phyloP scores from a whole-genome alignment of 2,113 vertebrate species.

The Mirounga angustirostris region DNA sequence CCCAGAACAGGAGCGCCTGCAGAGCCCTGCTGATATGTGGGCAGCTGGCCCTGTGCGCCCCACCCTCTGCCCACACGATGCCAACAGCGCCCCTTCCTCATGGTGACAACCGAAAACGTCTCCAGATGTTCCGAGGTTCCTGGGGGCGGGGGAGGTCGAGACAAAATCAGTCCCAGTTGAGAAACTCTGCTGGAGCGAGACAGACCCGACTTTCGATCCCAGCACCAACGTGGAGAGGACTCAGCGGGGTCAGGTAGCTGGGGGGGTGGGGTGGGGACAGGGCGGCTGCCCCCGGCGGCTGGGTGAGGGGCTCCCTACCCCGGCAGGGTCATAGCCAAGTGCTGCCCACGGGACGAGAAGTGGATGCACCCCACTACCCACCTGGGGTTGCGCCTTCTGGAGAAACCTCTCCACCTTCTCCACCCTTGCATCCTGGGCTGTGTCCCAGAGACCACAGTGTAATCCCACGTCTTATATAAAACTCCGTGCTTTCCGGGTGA shows the following conservation, averaged over 20 bases:
- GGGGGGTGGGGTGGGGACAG: neutral
- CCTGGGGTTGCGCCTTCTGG: neutral
- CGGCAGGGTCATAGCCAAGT: neutral
- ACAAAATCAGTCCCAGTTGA: neutral
- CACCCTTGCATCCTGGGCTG: neutral
- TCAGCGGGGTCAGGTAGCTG: rapidly evolving
- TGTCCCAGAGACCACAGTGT: neutral
- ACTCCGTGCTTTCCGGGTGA: neutral
- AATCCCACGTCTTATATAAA: neutral
- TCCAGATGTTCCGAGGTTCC: neutral
- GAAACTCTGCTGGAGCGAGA: neutral
- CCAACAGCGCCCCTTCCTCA: neutral
- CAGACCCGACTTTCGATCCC: neutral
- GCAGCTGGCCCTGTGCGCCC: neutral
- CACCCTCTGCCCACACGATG: neutral
- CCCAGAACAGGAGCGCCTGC: neutral
- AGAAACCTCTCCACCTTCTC: neutral
- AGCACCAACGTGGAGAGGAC: neutral
- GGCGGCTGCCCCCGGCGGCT: neutral
- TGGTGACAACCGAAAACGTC: neutral
- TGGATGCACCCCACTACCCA: no score
- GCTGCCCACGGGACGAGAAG: neutral
- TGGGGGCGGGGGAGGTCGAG: neutral
- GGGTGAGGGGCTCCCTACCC: neutral
- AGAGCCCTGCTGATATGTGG: rapidly evolving